Evolutionary conservation across 2,888 invertebrate genomes (phyloP), one percentile per base, ranked within the genome.

Genomic region (Eilema depressum): DNA sequence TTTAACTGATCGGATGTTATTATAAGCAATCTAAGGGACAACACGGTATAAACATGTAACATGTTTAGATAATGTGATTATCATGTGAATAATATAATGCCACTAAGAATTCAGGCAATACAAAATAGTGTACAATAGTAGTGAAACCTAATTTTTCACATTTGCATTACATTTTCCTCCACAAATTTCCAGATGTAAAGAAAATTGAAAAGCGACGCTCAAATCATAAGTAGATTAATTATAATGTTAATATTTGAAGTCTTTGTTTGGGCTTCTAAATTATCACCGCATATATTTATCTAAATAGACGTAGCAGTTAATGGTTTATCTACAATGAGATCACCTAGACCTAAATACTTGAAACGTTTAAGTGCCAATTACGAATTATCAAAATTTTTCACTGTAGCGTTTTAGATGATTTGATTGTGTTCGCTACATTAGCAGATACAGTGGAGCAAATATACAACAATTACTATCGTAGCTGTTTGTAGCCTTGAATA

Each of bases 401-500:
- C 53, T 76, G 70, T 60, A 73, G 62, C 63, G 63, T 79, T 76
- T 70, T 70, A 69, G 76, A 78, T 78, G 73, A 71, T 78, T 79
- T 83, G 76, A 83, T 81, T 79, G 77, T 78, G 73, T 79, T 73
- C 60, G 70, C 65, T 72, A 78, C 83, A 79, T 82, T 78, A 83
- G 77, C 69, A 76, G 78, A 82, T 76, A 76, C 70, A 75, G 74
- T 75, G 78, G 67, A 72, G 66, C 71, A 72, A 82, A 81, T 77
- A 74, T 75, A 75, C 73, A 75, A 80, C 74, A 75, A 76, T 78
- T 75, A 74, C 74, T 73, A 77, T 82, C 77, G 75, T 75, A 70
- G 75, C 76, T 80, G 70, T 72, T 75, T 67, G 67, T 73, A 85
- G 85, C 89, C 90, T 89, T 89, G 90, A 87, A 85, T 86, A 83